Percentiles rank a stretch among this genome's conserved stretches.
Conservation (phyloP, 1,140 invertebrate species). For the Papilio glaucus region DNA sequence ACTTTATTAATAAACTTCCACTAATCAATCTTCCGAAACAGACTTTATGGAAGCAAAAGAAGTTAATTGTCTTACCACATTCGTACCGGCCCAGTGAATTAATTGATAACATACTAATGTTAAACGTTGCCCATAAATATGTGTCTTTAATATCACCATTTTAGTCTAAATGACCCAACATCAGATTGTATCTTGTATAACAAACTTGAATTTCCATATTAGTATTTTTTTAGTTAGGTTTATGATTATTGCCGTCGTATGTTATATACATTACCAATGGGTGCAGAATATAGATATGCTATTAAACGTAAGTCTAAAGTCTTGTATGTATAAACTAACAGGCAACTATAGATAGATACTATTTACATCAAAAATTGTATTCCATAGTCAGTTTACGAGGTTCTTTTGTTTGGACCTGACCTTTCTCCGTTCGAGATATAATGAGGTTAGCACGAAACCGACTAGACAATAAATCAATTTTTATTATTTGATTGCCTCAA, state of each 20-base stretch:
- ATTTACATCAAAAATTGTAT: not conserved
- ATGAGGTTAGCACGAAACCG: not conserved
- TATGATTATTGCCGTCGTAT: not conserved
- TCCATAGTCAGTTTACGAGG: not conserved
- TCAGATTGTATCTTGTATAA: conserved; percentile 5
- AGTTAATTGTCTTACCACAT: conserved; percentile 28
- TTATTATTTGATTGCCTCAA: not conserved
- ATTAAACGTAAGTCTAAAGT: not conserved
- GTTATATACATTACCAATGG: not conserved
- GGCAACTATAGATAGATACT: not conserved
- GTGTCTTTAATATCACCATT: conserved; percentile 19
- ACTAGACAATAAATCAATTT: not conserved
- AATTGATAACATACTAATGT: conserved; percentile 31
- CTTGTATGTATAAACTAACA: not conserved
- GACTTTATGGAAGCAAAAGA: conserved; percentile 35
- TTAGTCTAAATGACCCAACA: conserved; percentile 16
- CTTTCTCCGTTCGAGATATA: not conserved
- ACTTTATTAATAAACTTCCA: conserved; percentile 80
- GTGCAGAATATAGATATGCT: not conserved
- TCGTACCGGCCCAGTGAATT: conserved; percentile 12
- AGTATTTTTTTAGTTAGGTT: conserved; percentile 15
- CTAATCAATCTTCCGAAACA: conserved; percentile 77
- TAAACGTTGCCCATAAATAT: conserved; percentile 32
- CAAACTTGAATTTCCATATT: conserved; percentile 30
- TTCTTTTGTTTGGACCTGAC: not conserved